These are phyloP conservation scores for Diadophis punctatus DNA, from an alignment of 2,113 vertebrate species.

Conservation along the genomic window DNA sequence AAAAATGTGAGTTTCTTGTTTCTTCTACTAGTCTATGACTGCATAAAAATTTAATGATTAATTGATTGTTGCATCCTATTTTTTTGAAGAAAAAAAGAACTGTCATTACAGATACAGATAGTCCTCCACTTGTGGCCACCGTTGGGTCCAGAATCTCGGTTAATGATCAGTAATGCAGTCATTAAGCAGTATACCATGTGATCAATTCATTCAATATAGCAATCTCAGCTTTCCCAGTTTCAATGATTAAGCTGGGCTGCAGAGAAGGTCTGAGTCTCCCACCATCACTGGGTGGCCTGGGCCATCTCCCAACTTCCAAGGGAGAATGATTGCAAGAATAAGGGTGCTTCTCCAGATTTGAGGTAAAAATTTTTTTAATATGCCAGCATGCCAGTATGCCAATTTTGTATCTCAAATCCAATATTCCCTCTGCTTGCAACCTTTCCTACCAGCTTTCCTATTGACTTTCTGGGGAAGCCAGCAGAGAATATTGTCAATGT, in stretches of 20 bases:
- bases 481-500: too few relatives aligned
- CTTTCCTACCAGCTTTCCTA: too few relatives aligned
- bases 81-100: background rate
- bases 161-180: background rate
- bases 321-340: too few relatives aligned
- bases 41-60: background rate
- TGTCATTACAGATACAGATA: background rate
- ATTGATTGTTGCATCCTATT: background rate
- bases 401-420: too few relatives aligned
- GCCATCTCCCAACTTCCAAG: too few relatives aligned
- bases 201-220: background rate
- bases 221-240: background rate
- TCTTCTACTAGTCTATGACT: background rate
- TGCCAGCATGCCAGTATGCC: too few relatives aligned
- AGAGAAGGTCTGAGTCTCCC: background rate
- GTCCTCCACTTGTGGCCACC: background rate
- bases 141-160: background rate
- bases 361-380: too few relatives aligned
- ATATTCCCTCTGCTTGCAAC: too few relatives aligned
- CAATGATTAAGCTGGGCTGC: background rate
- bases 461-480: too few relatives aligned
- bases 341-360: too few relatives aligned
- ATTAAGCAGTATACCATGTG: background rate
- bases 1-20: background rate
- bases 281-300: too few relatives aligned